Percentiles rank a stretch among this genome's conserved stretches.
These are phyloP conservation scores for Trididemnum nubilum DNA, from an alignment of 23 tunicate species.

Conservation along the genomic window DNA sequence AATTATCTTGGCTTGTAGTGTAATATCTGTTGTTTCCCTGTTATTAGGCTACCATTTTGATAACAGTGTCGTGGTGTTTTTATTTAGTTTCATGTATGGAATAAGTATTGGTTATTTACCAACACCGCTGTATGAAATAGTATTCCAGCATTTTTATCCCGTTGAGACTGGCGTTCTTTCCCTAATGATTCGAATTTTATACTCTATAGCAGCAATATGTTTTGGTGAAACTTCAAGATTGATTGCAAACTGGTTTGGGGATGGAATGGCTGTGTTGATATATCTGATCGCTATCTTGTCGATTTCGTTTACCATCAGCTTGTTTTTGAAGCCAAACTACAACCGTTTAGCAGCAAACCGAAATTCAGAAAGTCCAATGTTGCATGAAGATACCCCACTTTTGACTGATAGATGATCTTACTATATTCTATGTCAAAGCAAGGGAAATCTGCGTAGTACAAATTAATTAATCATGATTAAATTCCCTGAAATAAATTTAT, in stretches of 20 bases:
- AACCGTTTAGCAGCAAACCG: background rate
- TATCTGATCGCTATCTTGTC: background rate
- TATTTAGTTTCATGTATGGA: background rate
- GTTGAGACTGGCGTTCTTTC: background rate
- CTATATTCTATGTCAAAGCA: too few species aligned
- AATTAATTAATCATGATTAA: too few species aligned
- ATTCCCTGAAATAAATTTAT: too few species aligned
- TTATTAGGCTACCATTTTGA: background rate
- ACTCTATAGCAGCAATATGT: background rate
- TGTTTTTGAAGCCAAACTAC: background rate
- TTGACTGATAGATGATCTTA: too few species aligned
- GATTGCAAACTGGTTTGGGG: background rate
- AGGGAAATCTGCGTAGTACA: too few species aligned
- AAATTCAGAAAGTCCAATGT: too few species aligned
- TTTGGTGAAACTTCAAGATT: background rate
- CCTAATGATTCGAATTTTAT: background rate
- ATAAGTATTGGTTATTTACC: background rate
- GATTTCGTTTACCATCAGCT: background rate
- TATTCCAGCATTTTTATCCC: background rate
- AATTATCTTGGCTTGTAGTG: background rate
- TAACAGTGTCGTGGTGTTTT: background rate
- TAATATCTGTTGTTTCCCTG: background rate
- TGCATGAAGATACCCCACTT: too few species aligned
- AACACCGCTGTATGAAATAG: background rate
- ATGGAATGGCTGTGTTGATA: background rate